A percentile compares a stretch with the other conserved stretches of the same genome.
These are phyloP conservation scores for Delphinapterus leucas DNA, from an alignment of 2,113 vertebrate genomes.

Conservation along the genomic window DNA sequence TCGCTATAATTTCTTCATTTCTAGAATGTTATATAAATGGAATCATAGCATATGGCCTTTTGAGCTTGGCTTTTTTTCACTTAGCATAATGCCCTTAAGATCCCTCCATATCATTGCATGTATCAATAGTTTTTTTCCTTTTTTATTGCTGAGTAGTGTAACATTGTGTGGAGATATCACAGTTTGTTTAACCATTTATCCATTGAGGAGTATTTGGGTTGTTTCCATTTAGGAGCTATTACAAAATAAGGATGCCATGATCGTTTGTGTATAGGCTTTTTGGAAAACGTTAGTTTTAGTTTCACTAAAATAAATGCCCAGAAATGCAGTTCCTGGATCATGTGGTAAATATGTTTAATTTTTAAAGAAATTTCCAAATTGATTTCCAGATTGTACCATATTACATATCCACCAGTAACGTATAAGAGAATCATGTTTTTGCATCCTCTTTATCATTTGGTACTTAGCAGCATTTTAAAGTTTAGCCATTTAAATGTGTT, in stretches of 20 bases:
- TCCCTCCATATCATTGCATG: not conserved
- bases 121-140: not conserved
- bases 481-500: not conserved
- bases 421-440: not conserved
- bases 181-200: not conserved
- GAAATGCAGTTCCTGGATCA: not conserved
- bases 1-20: not conserved
- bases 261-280: not conserved
- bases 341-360: not conserved
- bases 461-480: not conserved
- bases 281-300: not conserved
- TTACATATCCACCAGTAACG: not conserved
- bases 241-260: not conserved
- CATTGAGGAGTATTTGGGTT: not conserved
- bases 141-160: not conserved
- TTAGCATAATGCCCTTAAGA: not conserved
- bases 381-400: not conserved
- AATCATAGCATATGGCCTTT: not conserved
- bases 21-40: not conserved
- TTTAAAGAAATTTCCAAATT: not conserved
- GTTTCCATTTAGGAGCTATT: not conserved
- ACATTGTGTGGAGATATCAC: not conserved
- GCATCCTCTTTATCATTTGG: not conserved
- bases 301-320: not conserved
- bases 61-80: not conserved